Evolutionary conservation across 2,113 vertebrate genomes (phyloP).

Genomic region (Xenus cinereus): DNA sequence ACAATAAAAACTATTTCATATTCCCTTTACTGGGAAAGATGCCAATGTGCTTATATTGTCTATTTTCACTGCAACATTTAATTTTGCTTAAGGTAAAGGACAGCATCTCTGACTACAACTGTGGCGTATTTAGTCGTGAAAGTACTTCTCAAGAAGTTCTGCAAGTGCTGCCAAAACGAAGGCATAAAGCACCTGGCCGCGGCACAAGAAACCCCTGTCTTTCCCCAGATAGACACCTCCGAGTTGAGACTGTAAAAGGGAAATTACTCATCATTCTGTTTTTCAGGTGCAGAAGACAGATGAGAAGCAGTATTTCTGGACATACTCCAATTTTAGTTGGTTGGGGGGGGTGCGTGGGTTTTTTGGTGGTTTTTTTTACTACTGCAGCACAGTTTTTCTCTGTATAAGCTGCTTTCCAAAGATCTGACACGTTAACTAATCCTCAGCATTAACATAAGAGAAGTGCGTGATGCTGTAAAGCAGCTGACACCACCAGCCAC

Average conservation of each 20-base stretch:
- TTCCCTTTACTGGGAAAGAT: conserved; percentile 37
- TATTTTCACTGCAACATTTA: conserved; percentile 40
- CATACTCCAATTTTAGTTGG: background rate
- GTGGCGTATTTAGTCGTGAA: conserved; percentile 50
- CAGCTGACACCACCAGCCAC: background rate
- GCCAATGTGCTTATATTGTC: conserved; percentile 24
- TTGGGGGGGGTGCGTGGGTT: too few species aligned
- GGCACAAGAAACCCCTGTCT: conserved; percentile 45
- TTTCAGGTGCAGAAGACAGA: conserved; percentile 5
- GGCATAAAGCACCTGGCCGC: conserved; percentile 52
- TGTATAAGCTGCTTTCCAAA: background rate
- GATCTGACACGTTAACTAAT: background rate
- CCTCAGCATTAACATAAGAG: accelerated
- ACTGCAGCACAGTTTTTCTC: background rate
- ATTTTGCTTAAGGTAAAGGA: conserved; percentile 65
- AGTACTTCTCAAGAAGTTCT: conserved; percentile 55
- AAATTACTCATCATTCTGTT: conserved; percentile 26
- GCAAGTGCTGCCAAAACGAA: conserved; percentile 58
- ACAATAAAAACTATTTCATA: conserved; percentile 42
- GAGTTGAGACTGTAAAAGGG: conserved; percentile 36
- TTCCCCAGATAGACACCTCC: conserved; percentile 36
- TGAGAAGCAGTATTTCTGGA: background rate
- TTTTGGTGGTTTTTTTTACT: background rate
- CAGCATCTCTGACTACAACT: conserved; percentile 19
- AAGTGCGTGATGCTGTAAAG: background rate